These are phyloP conservation scores for Bombus huntii DNA, from an alignment of 1,140 invertebrate species.

Conservation along the genomic window DNA sequence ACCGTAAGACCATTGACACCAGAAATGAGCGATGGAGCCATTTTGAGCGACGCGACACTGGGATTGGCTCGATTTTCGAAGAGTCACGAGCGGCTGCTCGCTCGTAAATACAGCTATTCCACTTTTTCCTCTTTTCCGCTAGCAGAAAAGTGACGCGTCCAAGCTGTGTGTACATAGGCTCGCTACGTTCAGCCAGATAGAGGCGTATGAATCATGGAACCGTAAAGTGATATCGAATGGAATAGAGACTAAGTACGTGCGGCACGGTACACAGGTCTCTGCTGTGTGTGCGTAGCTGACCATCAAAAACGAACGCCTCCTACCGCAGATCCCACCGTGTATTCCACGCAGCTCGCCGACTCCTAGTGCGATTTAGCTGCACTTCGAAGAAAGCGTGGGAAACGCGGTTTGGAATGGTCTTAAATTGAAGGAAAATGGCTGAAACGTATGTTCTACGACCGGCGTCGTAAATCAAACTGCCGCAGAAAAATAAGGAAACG, in stretches of 20 bases:
- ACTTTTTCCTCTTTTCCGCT: conserved; percentile 25
- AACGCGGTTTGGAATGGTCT: neutral
- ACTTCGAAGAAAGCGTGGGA: neutral
- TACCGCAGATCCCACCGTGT: conserved; percentile 64
- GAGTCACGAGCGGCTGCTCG: conserved; percentile 57
- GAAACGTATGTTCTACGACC: neutral
- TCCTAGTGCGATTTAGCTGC: neutral
- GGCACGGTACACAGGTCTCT: conserved; percentile 24
- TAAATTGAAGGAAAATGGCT: neutral
- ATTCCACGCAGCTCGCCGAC: conserved; percentile 15
- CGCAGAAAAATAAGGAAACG: neutral
- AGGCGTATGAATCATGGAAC: conserved; percentile 71
- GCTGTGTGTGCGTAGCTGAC: conserved; percentile 50
- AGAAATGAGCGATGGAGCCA: conserved; percentile 40
- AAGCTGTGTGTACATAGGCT: conserved; percentile 6
- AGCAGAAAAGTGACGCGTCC: conserved; percentile 40
- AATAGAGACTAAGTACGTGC: conserved; percentile 63
- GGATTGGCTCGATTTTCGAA: conserved; percentile 68
- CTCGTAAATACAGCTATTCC: conserved; percentile 63
- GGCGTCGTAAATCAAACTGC: neutral
- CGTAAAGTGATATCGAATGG: conserved; percentile 75
- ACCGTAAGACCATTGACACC: conserved; percentile 47
- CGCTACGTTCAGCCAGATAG: neutral
- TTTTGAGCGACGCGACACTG: conserved; percentile 29
- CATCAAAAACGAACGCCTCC: conserved; percentile 62